Base-by-base conservation (phyloP, 2,113 vertebrate genomes). In the Epinephelus moara region DNA sequence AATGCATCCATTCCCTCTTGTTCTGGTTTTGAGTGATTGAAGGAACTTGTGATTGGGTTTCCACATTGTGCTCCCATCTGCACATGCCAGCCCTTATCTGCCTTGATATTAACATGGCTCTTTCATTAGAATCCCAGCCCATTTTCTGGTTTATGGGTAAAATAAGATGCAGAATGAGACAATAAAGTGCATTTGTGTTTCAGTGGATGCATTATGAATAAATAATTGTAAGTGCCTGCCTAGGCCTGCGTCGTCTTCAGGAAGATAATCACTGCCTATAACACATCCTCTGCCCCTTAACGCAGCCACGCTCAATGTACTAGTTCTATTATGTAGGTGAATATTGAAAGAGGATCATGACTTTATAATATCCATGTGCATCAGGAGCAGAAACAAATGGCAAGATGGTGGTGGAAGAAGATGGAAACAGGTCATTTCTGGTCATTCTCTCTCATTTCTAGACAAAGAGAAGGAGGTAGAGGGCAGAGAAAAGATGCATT, bases 21-120 rank as follows among this genome's bases (percentile, higher is more conserved):
- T 95, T 95, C 94, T 80, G 85, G 17, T 84, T 90, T 86, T 84
- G 92, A 91, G 91, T 98, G 97, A 98, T 97, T 98, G 97, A 98
- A 98, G 94, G 97, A 96, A 97, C 95, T 97, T 97, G 96, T 97
- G 97, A 98, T 98, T 97, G 96, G 94, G 96, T 97, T 98, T 98
- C 96, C 95, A 97, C 95, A 95, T 88, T 84, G 92, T 95, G 96
- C 97, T 96, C 95, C 94, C 96, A 89, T 97, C 97, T 96, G 94
- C 92, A 90, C 92, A 92, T 74, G 91, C 94, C 95, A 91, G 88
- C 94, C 94, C 95, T 94, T 94, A 96, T 96, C 94, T 89, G 91
- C 95, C 96, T 95, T 96, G 96, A 97, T 97, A 97, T 97, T 98
- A 97, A 98, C 96, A 97, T 84, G 94, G 95, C 96, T 97, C 96